Base-by-base conservation (phyloP, 2,113 vertebrate genomes). In the Serinus canaria region DNA sequence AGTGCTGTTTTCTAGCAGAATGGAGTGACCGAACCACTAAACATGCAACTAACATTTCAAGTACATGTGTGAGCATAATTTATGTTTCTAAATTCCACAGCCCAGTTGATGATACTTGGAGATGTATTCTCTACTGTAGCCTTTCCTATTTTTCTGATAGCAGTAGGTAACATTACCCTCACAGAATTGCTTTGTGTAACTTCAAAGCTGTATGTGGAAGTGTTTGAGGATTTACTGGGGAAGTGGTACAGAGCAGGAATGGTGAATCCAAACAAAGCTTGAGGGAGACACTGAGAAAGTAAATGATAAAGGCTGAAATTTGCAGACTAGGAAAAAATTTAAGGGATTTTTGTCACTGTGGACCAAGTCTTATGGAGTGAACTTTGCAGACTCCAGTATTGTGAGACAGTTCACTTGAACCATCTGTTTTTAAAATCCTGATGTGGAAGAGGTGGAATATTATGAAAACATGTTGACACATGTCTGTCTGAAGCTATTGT, bases 11-110 rank as follows among this genome's bases (percentile, higher is more conserved):
- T 20, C 31, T 73, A 19, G 15, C 74, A 37, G 11, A 23, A 5
- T 63, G 28, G 18, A 80, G 28, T 27, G 28, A 46, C 14, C 0
- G 0, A 68, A 5, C 3, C 2, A 2, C 37, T 73, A 50, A 58
- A 64, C 7, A 8, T 63, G 37, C 13, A 69, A n/a, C 19, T 63
- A 60, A 37, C 28, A 20, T 88, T 85, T 46, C 64, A 22, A 50
- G 1, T 41, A 39, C 13, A 4, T 79, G 18, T 66, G 11, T 67
- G 19, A 72, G 4, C 24, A 13, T 76, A 69, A 66, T 3, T 4
- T 50, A 0, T 22, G 17, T 74, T 90, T 88, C 49, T 63, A 3
- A 87, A 22, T 64, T 87, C 33, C 24, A 11, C 46, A 55, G 23
- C 49, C 78, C 28, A 55, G 11, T 2, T 80, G 64, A 68, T 52